Conservation (phyloP, 2,113 vertebrate species). For the Elgaria multicarinata region DNA sequence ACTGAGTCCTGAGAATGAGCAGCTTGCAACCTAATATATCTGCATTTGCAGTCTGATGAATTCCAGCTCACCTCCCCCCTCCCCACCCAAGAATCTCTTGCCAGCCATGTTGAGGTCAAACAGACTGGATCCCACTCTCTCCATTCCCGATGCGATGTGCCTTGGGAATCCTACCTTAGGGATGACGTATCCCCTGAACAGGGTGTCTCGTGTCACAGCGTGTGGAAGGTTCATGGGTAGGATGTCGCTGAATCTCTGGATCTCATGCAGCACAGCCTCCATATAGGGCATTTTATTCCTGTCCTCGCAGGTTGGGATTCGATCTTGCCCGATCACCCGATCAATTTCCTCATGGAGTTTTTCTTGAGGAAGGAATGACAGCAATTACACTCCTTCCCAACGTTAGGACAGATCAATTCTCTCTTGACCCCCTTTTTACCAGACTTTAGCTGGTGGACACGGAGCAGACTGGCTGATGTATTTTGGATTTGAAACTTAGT, state of each 20-base stretch:
- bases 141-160: background rate
- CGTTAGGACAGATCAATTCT: too few species aligned
- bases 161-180: background rate
- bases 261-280: background rate
- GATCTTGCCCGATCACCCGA: background rate
- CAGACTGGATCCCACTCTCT: background rate
- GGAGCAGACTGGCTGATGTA: background rate
- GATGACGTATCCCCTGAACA: conserved; percentile 6
- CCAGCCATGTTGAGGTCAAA: background rate
- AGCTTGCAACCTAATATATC: too few species aligned
- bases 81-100: background rate
- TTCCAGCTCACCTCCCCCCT: background rate
- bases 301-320: background rate
- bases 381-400: too few species aligned
- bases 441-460: background rate
- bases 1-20: too few species aligned
- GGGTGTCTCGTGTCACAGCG: background rate
- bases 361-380: background rate
- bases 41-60: too few species aligned
- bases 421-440: background rate
- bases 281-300: conserved; percentile 11
- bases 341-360: conserved; percentile 13
- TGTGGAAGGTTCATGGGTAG: conserved; percentile 9
- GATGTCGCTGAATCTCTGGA: background rate
- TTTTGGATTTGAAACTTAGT: background rate